Evolutionary conservation across 2,113 vertebrate species (phyloP), one percentile per base, ranked within the genome.

Genomic region (Mustelus asterias): DNA sequence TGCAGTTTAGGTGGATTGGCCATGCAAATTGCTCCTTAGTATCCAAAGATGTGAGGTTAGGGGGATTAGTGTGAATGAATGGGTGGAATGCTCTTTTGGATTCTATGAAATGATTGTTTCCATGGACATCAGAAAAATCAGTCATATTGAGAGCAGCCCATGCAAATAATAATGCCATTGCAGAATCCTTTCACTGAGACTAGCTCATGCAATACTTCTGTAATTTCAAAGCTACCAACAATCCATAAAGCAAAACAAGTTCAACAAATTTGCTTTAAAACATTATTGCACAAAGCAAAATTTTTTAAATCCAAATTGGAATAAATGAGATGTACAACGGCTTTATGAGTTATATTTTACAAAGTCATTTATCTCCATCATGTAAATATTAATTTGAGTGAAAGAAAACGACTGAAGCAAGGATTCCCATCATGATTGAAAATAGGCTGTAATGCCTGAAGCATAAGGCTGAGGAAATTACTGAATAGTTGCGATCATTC

Each of bases 371-470:
- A 90, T 18, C 88, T 63, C 78, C n/a, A 80, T 90, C 88, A 63
- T 63, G 88, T 63, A 90, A 90, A n/a, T 90, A 90, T 63, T 90
- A 33, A 63, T 63, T 90, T 63, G 33, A 90, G 63, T 90, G 16
- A 90, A 58, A 89, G 26, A 14, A 80, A 80, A 37, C 48, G 5
- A 90, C 78, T 58, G 58, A 90, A 89, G 26, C 20, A 86, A 44
- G 29, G 72, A 11, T 44, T 48, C 48, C 86, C 24, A 18, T 6
- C n/a, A 18, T 63, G 88, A 20, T n/a, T 90, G 1, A 63, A 90
- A 60, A 4, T 60, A 7, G 88, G 29, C 24, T 63, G 14, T 33
- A n/a, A 13, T 29, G 29, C 26, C 13, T 63, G 6, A 63, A 29
- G 88, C n/a, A n/a, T 63, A 37, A 63, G 3, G 89, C 29, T 65